Evolutionary conservation across 2,888 invertebrate species (phyloP), one percentile per base, ranked within the genome.

Genomic region (Strigamia maritima): DNA sequence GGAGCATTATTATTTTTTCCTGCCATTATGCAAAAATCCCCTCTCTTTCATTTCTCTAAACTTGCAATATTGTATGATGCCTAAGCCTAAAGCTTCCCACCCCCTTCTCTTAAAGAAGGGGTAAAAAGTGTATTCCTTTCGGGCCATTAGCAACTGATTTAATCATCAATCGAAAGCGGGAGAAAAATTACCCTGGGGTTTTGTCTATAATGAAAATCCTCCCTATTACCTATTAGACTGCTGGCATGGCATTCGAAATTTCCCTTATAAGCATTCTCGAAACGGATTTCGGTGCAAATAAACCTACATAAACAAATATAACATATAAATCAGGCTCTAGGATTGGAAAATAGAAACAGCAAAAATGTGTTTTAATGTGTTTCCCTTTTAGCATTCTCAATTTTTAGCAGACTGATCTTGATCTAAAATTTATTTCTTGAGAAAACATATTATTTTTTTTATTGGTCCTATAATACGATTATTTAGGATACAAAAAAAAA

Each of bases 1-100:
- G 70, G 70, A 28, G 24, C 70, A 70, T 70, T 70, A 70, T 70
- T 70, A 70, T 70, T 70, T 70, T 70, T 70, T 70, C 70, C 70
- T 70, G 70, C 70, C 70, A 70, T 70, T 70, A 70, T 70, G 70
- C 70, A 70, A 70, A 70, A 70, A 70, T 28, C 70, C 70, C 70
- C 70, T 70, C 70, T 70, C 70, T 28, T 28, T 70, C 70, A 70
- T 70, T 70, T 70, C 70, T 70, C 70, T 70, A 70, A 70, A 70
- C 70, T 70, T 28, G 70, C 70, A 70, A 70, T 70, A 70, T 70
- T 70, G 28, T 28, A 26, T 28, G 28, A 70, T 19, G 54, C 24
- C 70, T 70, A 28, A 70, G 70, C 28, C 28, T 12, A 16, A 70
- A 70, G 16, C 54, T 54, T 54, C 54, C 24, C 70, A 14, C 70